Base-by-base conservation (phyloP, 2,113 vertebrate species). In the Oncorhynchus kisutch region DNA sequence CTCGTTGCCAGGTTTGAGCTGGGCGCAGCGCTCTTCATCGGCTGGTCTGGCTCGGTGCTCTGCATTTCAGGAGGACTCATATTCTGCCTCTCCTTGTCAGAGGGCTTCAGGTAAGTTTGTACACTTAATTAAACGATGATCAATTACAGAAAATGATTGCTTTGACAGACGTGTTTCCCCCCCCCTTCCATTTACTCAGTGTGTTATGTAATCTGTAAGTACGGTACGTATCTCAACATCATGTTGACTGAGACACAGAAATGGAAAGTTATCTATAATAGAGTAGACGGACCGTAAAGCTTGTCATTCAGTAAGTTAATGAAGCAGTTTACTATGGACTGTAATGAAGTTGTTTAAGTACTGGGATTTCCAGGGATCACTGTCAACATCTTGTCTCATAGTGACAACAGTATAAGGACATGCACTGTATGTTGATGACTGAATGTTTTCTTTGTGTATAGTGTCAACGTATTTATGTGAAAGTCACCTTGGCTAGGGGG, bases 41-140 rank as follows among this genome's bases (percentile, higher is more conserved):
- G 94, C 83, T 95, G 94, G 94, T 85, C 90, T 18, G 94, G 94
- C 62, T 94, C 94, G 5, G 86, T 93, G 64, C 88, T 95, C 24
- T 92, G 90, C 29, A 86, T 93, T 67, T 81, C 94, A 11, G 94
- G 94, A 25, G 94, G 94, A 9, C 81, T 91, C 1, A 29, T 93
- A 51, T 93, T 94, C 79, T 94, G 92, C 49, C 86, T 94, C 60
- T 93, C 93, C 22, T 59, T 94, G 71, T 83, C 91, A 14, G 88
- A 91, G 6, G 86, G 88, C 71, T 85, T 86, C 60, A 93, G 92
- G 92, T 86, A 75, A 70, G 85, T 79, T 3, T 13, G 25, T 20
- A 5, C 51, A 16, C 6, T 20, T 4, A 16, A 57, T 57, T 16
- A 57, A 13, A 57, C 2, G 3, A 16, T 57, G 18, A 2, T 57